Percentiles rank a stretch among this genome's conserved stretches.
phyloP scores from a whole-genome alignment of 2,888 invertebrate genomes.

The Drosophila nr. perissopoda region DNA sequence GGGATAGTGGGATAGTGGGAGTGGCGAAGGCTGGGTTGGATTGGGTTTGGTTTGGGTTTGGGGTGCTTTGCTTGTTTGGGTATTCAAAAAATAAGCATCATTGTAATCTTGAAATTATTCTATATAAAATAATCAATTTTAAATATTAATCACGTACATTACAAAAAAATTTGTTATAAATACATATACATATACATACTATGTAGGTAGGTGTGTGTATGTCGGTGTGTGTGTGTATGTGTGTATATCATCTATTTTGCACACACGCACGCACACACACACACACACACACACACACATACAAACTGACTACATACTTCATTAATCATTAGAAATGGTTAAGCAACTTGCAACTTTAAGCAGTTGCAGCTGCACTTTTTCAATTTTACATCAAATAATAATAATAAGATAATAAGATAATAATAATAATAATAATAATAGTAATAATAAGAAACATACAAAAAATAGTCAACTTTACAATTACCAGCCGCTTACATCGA shows the following conservation, averaged over 20 bases:
- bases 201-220: constrained; percentile 18
- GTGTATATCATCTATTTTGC: constrained; percentile 15
- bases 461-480: constrained; percentile 48
- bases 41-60: background rate
- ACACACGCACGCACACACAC: constrained; percentile 21
- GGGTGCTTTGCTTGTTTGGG: constrained; percentile 2
- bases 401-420: constrained; percentile 34
- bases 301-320: constrained; percentile 13
- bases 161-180: constrained; percentile 55
- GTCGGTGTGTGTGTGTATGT: constrained; percentile 19
- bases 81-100: constrained; percentile 27
- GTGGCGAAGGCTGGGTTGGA: background rate
- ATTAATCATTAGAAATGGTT: constrained; percentile 15
- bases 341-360: constrained; percentile 10
- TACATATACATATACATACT: constrained; percentile 46
- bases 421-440: constrained; percentile 13
- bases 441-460: constrained; percentile 48
- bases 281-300: constrained; percentile 15
- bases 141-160: constrained; percentile 66
- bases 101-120: constrained; percentile 34
- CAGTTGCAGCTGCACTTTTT: constrained; percentile 26
- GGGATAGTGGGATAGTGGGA: background rate
- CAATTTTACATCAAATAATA: constrained; percentile 49
- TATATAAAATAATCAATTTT: constrained; percentile 50
- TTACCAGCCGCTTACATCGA: constrained; percentile 43